Base-by-base conservation (phyloP, 2,797 vertebrate species). In the Erethizon dorsatum region DNA sequence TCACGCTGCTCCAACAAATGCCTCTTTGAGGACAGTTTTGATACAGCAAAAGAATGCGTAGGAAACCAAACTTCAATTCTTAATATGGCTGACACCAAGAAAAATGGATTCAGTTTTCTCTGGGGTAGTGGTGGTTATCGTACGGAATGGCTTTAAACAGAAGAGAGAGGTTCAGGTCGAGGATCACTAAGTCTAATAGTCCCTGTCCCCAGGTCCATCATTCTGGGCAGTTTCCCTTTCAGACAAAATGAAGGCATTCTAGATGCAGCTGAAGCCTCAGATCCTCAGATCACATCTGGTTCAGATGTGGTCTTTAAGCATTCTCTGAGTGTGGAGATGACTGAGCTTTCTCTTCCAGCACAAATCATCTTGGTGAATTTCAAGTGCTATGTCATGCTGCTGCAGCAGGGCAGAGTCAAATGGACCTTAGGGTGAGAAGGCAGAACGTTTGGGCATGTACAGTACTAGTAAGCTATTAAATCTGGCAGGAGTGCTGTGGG, bases 1-100 rank as follows among this genome's bases (percentile, higher is more conserved):
- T 97, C 91, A 96, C 95, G 13, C 20, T 97, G 69, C 59, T 97
- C 95, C 96, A 96, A 97, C 65, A 98, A 98, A 98, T 6, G 80
- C 18, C 33, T 90, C 96, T 97, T 95, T 96, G 65, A 93, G 90
- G 84, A 98, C 88, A 83, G 67, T 91, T 98, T 95, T 84, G 97
- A 97, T 96, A 97, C n/a, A 96, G 88, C 93, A 91, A 97, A 97
- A 96, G 96, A 91, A 84, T 0, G 6, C 75, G 11, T 85, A 33
- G 59, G 54, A 94, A 95, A 92, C 17, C 26, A 82, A 79, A 52
- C 83, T 91, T 65, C n/a, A 92, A 33, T 41, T 67, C 5, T 75
- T 37, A 15, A 28, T 18, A 52, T 73, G 45, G 13, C 37, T 88
- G 45, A 73, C 77, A 69, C 78, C 56, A 88, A 67, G 61, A 52